Evolutionary conservation across 2,888 invertebrate species (phyloP).

Genomic region (Mamestra brassicae): DNA sequence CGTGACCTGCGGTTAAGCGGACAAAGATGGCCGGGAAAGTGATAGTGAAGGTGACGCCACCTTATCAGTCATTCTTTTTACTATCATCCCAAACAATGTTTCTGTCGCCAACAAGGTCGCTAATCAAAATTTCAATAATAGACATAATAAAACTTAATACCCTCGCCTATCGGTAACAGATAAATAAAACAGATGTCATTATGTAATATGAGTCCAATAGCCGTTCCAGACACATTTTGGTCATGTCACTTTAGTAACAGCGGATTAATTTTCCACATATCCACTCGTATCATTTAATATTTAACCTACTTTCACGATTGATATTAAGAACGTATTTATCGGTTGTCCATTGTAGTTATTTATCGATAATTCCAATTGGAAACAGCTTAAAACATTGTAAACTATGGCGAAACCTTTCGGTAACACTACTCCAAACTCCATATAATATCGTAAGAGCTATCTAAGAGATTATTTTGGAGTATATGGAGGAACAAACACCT

Average conservation of each 20-base stretch:
- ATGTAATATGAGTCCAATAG: constrained; percentile 36
- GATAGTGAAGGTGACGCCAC: constrained; percentile 1
- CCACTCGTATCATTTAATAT: constrained; percentile 17
- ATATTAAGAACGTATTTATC: constrained; percentile 2
- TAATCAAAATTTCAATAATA: constrained; percentile 30
- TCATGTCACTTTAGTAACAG: constrained; percentile 14
- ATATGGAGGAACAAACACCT: constrained; percentile 12
- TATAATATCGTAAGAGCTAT: neutral
- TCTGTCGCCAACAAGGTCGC: constrained; percentile 13
- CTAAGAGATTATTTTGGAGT: constrained; percentile 24
- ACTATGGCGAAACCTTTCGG: neutral
- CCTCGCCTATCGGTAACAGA: constrained; percentile 24
- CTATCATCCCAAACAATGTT: constrained; percentile 12
- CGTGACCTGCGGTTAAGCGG: constrained; percentile 1
- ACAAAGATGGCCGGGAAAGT: constrained; percentile 1
- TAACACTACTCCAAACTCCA: constrained; percentile 15
- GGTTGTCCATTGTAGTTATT: constrained; percentile 2
- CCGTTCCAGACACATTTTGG: constrained; percentile 50
- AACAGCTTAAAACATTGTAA: constrained; percentile 27
- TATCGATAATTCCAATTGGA: constrained; percentile 25
- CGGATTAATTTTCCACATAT: constrained; percentile 13
- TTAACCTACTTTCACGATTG: constrained; percentile 17
- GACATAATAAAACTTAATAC: constrained; percentile 30
- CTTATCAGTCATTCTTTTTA: constrained; percentile 36
- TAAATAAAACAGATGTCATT: constrained; percentile 59